Evolutionary conservation across 2,888 invertebrate species (phyloP), one percentile per base, ranked within the genome.

Genomic region (Drosophila gaucha): DNA sequence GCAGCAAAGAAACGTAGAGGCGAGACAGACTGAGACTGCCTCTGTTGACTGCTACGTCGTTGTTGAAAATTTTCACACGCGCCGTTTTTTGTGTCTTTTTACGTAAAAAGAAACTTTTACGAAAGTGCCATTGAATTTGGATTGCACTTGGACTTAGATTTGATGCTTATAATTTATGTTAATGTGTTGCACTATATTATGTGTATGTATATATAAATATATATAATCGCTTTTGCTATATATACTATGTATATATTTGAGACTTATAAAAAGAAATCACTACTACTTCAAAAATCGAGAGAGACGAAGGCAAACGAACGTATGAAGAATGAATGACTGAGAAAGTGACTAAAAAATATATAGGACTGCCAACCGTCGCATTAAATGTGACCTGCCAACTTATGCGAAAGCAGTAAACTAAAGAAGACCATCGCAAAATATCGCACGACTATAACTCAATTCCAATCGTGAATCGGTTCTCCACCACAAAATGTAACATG

Each of bases 1-100:
- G 74, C 62, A 71, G 76, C 76, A 57, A 60, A 68, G 56, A 75
- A 67, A 67, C 67, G 72, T 54, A 67, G 54, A 55, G 66, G 58
- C 58, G 56, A 63, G 62, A 70, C 55, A 31, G 59, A 52, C 43
- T 36, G 38, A 46, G 70, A 56, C 67, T 50, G 55, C 47, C 54
- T 57, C 64, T 68, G 47, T 66, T 64, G 52, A 39, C 59, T 79
- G 65, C 69, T 65, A 74, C 74, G 74, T 59, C 64, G 69, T 62
- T 79, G 80, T 74, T 68, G 72, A 77, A 79, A 77, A 83, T 82
- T 80, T 84, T 84, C 80, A 86, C 86, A 86, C 86, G 86, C 84
- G 84, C 84, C 77, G 76, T 78, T 82, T 82, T 74, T 74, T 58
- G 33, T 60, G 59, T 77, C 55, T 66, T 71, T 79, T 85, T 79